phyloP scores from a whole-genome alignment of 1,140 invertebrate species.

The Euwallacea similis region DNA sequence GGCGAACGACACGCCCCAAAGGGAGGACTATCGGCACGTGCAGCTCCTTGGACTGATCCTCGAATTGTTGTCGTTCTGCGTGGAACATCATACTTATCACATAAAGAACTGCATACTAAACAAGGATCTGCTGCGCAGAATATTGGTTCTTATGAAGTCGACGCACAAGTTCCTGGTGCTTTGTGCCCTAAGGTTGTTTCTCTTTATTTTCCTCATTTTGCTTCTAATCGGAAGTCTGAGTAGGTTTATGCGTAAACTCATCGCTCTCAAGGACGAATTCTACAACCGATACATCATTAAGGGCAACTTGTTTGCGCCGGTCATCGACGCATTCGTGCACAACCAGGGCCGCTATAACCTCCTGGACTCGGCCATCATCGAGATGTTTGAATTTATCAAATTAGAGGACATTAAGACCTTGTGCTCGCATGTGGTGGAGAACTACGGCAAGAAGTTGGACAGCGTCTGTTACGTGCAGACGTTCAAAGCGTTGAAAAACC shows the following conservation, averaged over 20 bases:
- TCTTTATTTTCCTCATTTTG: not conserved
- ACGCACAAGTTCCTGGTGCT: slow-evolving; percentile 97
- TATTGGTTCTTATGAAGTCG: slow-evolving; percentile 96
- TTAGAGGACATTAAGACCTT: slow-evolving; percentile 95
- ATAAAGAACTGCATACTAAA: slow-evolving; percentile 98
- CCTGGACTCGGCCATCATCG: slow-evolving; percentile 97
- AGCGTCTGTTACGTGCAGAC: slow-evolving; percentile 96
- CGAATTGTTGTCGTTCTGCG: slow-evolving; percentile 97
- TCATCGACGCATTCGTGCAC: slow-evolving; percentile 93
- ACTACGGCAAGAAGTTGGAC: slow-evolving; percentile 91
- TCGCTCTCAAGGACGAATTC: slow-evolving; percentile 97
- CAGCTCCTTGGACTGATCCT: slow-evolving; percentile 93
- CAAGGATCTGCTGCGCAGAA: slow-evolving; percentile 92
- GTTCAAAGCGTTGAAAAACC: slow-evolving; percentile 87
- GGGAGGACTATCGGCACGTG: slow-evolving; percentile 95
- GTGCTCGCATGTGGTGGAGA: slow-evolving; percentile 92
- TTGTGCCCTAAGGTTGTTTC: slow-evolving; percentile 71
- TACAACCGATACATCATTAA: slow-evolving; percentile 96
- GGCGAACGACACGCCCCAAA: slow-evolving; percentile 78
- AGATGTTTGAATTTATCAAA: slow-evolving; percentile 99
- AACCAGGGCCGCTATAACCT: slow-evolving; percentile 98
- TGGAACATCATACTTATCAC: slow-evolving; percentile 99
- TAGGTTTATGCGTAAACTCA: slow-evolving; percentile 91
- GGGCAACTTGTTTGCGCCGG: slow-evolving; percentile 91
- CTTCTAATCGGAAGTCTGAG: slow-evolving; percentile 49